phyloP scores from a whole-genome alignment of 1,140 invertebrate species.

The Cydia amplana region DNA sequence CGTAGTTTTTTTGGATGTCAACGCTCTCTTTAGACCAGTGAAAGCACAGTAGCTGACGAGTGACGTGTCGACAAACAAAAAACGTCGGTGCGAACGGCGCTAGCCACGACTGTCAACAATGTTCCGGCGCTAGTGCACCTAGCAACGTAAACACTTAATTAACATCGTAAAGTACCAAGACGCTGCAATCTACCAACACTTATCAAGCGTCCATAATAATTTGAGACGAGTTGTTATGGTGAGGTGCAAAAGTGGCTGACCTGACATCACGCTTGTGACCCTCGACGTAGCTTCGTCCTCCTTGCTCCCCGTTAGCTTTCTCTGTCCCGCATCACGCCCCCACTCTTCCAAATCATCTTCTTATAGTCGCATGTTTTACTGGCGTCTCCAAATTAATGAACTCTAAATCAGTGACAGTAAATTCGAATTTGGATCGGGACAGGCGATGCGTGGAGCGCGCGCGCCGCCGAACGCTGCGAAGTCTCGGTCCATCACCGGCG shows the following conservation, averaged over 20 bases:
- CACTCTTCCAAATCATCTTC: slow-evolving; percentile 75
- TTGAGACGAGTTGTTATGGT: slow-evolving; percentile 79
- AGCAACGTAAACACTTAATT: slow-evolving; percentile 69
- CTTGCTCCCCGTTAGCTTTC: slow-evolving; percentile 49
- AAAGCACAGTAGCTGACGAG: slow-evolving; percentile 44
- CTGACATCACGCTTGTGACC: slow-evolving; percentile 80
- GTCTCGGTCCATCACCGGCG: slow-evolving; percentile 65
- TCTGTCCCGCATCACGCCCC: slow-evolving; percentile 73
- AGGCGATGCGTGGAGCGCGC: slow-evolving; percentile 40
- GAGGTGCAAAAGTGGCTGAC: slow-evolving; percentile 80
- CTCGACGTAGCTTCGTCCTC: slow-evolving; percentile 51
- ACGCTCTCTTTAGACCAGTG: slow-evolving; percentile 43
- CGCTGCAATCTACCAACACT: slow-evolving; percentile 72
- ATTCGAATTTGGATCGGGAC: slow-evolving; percentile 64
- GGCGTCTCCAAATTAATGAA: slow-evolving; percentile 72
- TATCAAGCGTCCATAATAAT: slow-evolving; percentile 80
- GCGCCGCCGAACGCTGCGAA: slow-evolving; percentile 35
- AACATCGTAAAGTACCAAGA: slow-evolving; percentile 75
- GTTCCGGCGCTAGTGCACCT: slow-evolving; percentile 37
- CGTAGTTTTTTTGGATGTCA: slow-evolving; percentile 42
- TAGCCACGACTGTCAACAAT: slow-evolving; percentile 45
- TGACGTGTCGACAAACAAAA: slow-evolving; percentile 47
- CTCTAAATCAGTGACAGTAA: slow-evolving; percentile 67
- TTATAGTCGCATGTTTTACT: slow-evolving; percentile 75
- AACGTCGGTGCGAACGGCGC: slow-evolving; percentile 19